A percentile compares a stretch with the other conserved stretches of the same genome.
Evolutionary conservation across 53 echinoderm and acorn worm genomes (phyloP).

Genomic region (Stichopus horrens): DNA sequence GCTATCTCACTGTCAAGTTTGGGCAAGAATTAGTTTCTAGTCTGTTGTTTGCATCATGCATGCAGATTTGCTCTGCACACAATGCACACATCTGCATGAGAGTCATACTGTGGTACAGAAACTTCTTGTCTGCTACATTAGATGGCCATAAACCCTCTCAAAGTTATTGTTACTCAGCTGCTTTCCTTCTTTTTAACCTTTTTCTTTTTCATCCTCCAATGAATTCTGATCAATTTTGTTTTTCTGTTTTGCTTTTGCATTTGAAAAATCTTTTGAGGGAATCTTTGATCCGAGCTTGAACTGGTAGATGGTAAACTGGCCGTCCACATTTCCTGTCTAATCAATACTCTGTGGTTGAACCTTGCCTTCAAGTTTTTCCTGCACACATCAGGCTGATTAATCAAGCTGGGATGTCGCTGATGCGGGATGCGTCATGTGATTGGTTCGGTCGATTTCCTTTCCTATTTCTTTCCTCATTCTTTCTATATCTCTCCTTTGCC

Average conservation of each 20-base stretch:
- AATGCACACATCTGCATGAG: too few relatives aligned
- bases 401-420: background rate
- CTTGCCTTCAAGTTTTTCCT: background rate
- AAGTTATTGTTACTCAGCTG: background rate
- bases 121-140: too few relatives aligned
- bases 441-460: background rate
- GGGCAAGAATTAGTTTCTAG: too few relatives aligned
- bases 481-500: background rate
- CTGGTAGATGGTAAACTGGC: background rate
- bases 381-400: background rate
- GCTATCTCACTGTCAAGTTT: too few relatives aligned
- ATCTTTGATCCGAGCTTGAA: background rate
- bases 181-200: background rate
- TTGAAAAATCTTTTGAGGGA: background rate
- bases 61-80: too few relatives aligned
- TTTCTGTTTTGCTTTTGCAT: background rate
- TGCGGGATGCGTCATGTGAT: background rate
- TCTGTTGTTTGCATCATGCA: too few relatives aligned
- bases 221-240: background rate
- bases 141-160: too few relatives aligned
- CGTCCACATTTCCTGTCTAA: background rate
- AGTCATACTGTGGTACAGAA: too few relatives aligned
- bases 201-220: background rate
- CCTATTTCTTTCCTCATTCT: background rate
- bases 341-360: background rate